Evolutionary conservation across 2,113 vertebrate genomes (phyloP).

Genomic region (Vidua chalybeata): DNA sequence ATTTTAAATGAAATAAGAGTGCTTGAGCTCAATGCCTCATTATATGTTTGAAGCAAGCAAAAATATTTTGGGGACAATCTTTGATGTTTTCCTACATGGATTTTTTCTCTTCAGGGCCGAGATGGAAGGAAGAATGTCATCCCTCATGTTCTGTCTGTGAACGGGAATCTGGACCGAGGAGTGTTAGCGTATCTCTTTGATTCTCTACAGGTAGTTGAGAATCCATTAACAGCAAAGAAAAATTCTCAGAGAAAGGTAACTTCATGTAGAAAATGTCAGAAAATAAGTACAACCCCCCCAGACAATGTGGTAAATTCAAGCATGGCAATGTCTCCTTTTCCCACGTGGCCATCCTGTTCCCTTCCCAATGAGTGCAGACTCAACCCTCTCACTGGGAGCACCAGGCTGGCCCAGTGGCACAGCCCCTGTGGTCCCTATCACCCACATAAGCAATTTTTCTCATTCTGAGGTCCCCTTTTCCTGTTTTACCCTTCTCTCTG

Average conservation of each 20-base stretch:
- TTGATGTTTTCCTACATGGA: not conserved
- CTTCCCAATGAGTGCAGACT: not conserved
- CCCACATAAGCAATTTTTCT: not conserved
- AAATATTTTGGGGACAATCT: not conserved
- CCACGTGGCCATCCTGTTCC: not conserved
- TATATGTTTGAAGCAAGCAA: not conserved
- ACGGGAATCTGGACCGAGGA: conserved; percentile 84
- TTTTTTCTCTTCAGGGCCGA: conserved; percentile 75
- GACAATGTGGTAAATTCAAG: not conserved
- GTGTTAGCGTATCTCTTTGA: conserved; percentile 86
- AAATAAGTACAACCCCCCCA: not conserved
- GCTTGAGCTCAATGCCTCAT: not conserved
- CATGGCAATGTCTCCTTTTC: not conserved
- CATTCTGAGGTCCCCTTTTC: not conserved
- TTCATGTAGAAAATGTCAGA: not conserved
- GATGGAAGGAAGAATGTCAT: conserved; percentile 83
- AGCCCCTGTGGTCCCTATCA: not conserved
- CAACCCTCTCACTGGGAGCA: not conserved
- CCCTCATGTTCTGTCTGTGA: conserved; percentile 85
- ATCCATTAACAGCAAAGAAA: conserved; percentile 77
- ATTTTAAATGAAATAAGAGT: not conserved
- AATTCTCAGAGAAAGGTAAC: conserved; percentile 83
- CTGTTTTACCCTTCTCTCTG: not conserved
- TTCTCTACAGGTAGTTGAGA: conserved; percentile 83
- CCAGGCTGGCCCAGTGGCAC: not conserved